phyloP scores from a whole-genome alignment of 2,888 invertebrate species.

The Atethmia centrago region DNA sequence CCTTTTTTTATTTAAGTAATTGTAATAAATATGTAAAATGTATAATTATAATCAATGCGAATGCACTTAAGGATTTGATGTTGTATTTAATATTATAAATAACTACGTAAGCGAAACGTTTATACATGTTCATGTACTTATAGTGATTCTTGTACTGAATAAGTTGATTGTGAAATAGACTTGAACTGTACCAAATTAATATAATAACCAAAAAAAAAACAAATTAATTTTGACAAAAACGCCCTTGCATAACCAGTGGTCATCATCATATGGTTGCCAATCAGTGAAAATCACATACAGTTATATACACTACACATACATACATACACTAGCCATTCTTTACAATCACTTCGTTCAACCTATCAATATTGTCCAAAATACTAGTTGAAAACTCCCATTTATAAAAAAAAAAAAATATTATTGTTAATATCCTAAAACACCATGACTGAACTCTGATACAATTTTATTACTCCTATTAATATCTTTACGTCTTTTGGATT shows the following conservation, averaged over 20 bases:
- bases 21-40: slow-evolving; percentile 58
- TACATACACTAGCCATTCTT: slow-evolving; percentile 16
- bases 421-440: slow-evolving; percentile 26
- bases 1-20: slow-evolving; percentile 29
- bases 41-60: slow-evolving; percentile 73
- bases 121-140: slow-evolving; percentile 58
- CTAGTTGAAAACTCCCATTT: slow-evolving; percentile 31
- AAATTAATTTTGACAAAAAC: not conserved
- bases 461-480: slow-evolving; percentile 63
- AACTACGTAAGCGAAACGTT: slow-evolving; percentile 54
- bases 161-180: slow-evolving; percentile 32
- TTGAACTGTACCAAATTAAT: not conserved
- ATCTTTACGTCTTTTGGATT: slow-evolving; percentile 73
- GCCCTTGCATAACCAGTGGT: not conserved
- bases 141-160: slow-evolving; percentile 42
- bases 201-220: not conserved
- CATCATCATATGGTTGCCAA: no score
- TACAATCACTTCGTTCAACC: slow-evolving; percentile 38
- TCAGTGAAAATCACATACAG: not conserved
- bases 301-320: no score
- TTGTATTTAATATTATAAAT: slow-evolving; percentile 71
- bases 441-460: slow-evolving; percentile 64
- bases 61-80: slow-evolving; percentile 86
- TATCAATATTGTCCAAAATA: slow-evolving; percentile 38
- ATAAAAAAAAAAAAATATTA: not conserved